Conservation (phyloP, 2,797 vertebrate genomes). For the Tenualosa ilisha region DNA sequence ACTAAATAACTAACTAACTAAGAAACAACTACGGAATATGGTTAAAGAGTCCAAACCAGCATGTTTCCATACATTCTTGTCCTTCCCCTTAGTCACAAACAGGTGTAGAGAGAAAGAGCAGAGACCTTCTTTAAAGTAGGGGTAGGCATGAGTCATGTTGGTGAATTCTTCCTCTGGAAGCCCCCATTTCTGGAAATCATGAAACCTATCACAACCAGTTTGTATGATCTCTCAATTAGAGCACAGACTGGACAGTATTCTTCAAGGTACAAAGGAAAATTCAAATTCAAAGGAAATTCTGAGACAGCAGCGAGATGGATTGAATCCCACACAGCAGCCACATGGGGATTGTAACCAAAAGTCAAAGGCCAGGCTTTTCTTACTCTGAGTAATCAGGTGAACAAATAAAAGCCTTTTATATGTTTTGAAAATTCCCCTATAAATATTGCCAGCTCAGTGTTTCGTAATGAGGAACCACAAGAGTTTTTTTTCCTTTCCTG, state of each 20-base stretch:
- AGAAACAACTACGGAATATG: neutral
- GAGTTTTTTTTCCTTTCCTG: slow-evolving; percentile 19
- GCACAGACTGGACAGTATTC: neutral
- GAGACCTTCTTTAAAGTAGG: slow-evolving; percentile 36
- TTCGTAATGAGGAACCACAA: slow-evolving; percentile 39
- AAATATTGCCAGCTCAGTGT: slow-evolving; percentile 35
- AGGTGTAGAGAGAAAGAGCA: slow-evolving; percentile 31
- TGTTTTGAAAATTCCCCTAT: slow-evolving; percentile 37
- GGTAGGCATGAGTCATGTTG: slow-evolving; percentile 41
- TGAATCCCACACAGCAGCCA: neutral
- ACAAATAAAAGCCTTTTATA: slow-evolving; percentile 32
- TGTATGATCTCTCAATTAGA: neutral
- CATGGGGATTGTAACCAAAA: neutral
- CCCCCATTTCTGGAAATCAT: slow-evolving; percentile 30
- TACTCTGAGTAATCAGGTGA: slow-evolving; percentile 37
- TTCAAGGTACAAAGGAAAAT: neutral
- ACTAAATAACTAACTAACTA: too few species aligned
- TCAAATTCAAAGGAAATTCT: slow-evolving; percentile 5
- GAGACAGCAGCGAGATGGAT: slow-evolving; percentile 25
- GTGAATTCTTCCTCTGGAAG: slow-evolving; percentile 25
- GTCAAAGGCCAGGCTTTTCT: slow-evolving; percentile 26
- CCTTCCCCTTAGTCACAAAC: slow-evolving; percentile 15
- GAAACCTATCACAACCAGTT: neutral
- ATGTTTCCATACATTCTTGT: neutral
- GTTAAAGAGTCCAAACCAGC: neutral